These are phyloP conservation scores for Synchiropus splendidus DNA, from an alignment of 2,113 vertebrate genomes.

Conservation along the genomic window DNA sequence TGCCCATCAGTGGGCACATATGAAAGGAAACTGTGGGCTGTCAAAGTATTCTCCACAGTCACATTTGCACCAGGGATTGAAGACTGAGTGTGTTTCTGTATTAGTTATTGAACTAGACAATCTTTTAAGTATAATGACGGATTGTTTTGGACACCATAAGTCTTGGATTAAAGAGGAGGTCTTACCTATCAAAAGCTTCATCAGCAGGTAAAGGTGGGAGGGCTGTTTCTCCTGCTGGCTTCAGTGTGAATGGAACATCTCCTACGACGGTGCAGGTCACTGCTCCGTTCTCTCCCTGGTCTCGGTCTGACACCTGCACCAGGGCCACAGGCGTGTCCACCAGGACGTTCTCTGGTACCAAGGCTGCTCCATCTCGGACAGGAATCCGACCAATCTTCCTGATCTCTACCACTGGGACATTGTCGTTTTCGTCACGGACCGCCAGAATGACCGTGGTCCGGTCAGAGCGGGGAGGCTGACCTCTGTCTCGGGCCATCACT, in stretches of 20 bases:
- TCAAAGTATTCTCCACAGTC: no score
- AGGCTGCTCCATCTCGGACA: constrained; percentile 81
- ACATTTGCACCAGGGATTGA: no score
- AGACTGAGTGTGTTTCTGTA: no score
- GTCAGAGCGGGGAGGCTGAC: constrained; percentile 86
- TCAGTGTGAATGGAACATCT: constrained; percentile 91
- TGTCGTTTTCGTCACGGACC: constrained; percentile 92
- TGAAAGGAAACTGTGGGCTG: no score
- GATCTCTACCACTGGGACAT: constrained; percentile 87
- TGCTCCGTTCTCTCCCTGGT: constrained; percentile 91
- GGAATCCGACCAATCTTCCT: constrained; percentile 92
- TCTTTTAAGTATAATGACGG: no score
- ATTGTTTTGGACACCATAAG: neutral
- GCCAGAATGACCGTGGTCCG: constrained; percentile 85
- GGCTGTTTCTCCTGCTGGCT: constrained; percentile 77
- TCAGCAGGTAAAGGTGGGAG: constrained; percentile 64
- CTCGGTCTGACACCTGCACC: constrained; percentile 90
- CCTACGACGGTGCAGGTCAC: constrained; percentile 94
- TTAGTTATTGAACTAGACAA: no score
- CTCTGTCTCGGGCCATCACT: constrained; percentile 83
- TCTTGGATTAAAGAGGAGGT: constrained; percentile 12
- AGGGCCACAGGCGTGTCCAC: constrained; percentile 91
- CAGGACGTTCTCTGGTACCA: constrained; percentile 85
- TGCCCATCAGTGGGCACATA: no score
- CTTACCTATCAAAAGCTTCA: constrained; percentile 78